Evolutionary conservation across 2,888 invertebrate species (phyloP).

Genomic region (Julus scandinavius): DNA sequence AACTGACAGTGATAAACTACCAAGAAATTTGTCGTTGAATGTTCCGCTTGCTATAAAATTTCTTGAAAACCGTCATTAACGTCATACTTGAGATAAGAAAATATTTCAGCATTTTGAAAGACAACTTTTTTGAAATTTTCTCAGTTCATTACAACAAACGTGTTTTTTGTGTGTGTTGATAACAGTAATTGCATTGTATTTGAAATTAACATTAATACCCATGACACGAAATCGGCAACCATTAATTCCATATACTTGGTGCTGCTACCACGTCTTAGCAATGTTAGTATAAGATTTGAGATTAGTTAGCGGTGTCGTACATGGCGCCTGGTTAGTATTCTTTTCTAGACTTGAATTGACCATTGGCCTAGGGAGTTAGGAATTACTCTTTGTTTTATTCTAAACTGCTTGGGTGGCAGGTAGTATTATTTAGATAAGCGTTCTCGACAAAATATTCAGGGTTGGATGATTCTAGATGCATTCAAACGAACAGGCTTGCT

Average conservation of each 20-base stretch:
- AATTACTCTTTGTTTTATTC: background rate
- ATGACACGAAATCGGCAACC: background rate
- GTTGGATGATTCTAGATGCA: background rate
- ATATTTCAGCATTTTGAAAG: background rate
- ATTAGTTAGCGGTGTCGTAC: background rate
- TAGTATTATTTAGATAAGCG: background rate
- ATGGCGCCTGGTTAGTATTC: background rate
- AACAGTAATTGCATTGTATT: background rate
- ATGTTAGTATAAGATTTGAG: background rate
- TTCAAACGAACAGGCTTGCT: background rate
- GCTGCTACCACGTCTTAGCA: background rate
- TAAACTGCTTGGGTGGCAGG: conserved; percentile 1
- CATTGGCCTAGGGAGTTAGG: background rate
- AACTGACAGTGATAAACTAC: background rate
- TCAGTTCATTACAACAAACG: background rate
- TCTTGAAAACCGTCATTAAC: background rate
- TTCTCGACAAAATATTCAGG: conserved; percentile 8
- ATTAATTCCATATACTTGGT: background rate
- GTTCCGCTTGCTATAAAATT: background rate
- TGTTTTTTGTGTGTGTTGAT: background rate
- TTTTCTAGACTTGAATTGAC: background rate
- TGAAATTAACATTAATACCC: background rate
- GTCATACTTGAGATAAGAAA: background rate
- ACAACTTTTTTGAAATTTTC: background rate
- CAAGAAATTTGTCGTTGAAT: conserved; percentile 1